Conservation (phyloP, 2,888 invertebrate genomes). For the Pocota personata region DNA sequence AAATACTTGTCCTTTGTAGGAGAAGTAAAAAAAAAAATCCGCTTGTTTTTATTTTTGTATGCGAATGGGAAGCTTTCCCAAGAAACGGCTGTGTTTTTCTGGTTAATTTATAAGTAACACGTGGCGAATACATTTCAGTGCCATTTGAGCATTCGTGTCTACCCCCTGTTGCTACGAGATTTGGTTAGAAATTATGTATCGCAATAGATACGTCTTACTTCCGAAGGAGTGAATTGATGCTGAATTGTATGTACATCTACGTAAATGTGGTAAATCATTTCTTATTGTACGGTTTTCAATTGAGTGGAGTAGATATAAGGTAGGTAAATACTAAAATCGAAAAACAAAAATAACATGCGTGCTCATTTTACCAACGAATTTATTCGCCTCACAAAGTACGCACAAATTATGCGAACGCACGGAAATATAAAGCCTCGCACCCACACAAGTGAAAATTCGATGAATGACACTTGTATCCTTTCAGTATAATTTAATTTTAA, state of each 20-base stretch:
- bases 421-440: too few species aligned
- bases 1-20: background rate
- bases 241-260: background rate
- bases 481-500: too few species aligned
- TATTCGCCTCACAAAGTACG: too few species aligned
- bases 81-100: background rate
- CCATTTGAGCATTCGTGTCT: background rate
- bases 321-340: background rate
- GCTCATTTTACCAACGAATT: too few species aligned
- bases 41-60: background rate
- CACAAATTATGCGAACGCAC: too few species aligned
- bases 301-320: background rate
- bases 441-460: too few species aligned
- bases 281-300: background rate
- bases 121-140: slow-evolving; percentile 9
- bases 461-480: too few species aligned
- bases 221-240: background rate
- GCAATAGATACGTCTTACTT: background rate
- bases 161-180: slow-evolving; percentile 3
- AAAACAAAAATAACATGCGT: too few species aligned
- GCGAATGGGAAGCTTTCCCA: background rate
- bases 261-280: slow-evolving; percentile 1
- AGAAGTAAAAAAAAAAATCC: background rate
- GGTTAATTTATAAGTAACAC: slow-evolving; percentile 15
- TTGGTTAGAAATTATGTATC: slow-evolving; percentile 13